Evolutionary conservation across 2,888 invertebrate genomes (phyloP).

Genomic region (Rhingia campestris): DNA sequence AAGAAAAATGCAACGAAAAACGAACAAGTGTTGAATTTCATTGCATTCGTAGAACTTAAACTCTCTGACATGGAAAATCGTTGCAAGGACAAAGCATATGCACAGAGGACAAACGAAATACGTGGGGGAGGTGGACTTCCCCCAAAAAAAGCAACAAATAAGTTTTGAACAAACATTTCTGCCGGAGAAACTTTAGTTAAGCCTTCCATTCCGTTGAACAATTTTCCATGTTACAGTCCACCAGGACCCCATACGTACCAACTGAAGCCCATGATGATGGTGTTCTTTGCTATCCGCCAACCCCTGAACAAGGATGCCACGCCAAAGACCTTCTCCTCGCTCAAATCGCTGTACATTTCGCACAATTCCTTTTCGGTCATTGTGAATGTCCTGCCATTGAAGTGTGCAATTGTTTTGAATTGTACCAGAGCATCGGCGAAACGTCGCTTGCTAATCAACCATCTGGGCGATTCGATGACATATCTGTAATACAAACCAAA

Average conservation of each 20-base stretch:
- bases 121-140: constrained; percentile 14
- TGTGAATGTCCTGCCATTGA: constrained; percentile 83
- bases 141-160: constrained; percentile 48
- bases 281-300: constrained; percentile 84
- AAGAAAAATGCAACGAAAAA: constrained; percentile 29
- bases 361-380: constrained; percentile 82
- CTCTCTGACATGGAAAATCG: constrained; percentile 72
- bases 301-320: constrained; percentile 85
- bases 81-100: constrained; percentile 73
- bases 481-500: constrained; percentile 84
- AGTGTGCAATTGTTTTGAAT: constrained; percentile 84
- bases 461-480: constrained; percentile 87
- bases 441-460: constrained; percentile 85
- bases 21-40: constrained; percentile 70
- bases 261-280: constrained; percentile 84
- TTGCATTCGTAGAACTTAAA: constrained; percentile 63
- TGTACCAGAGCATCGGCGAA: constrained; percentile 83
- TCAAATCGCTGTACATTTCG: constrained; percentile 81
- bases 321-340: constrained; percentile 83
- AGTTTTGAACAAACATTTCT: constrained; percentile 45
- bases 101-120: constrained; percentile 60
- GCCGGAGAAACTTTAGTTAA: constrained; percentile 67
- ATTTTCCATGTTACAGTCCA: constrained; percentile 54
- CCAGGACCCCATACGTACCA: constrained; percentile 82
- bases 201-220: constrained; percentile 71